phyloP scores from a whole-genome alignment of 1,140 invertebrate genomes.

The Drosophila santomea region DNA sequence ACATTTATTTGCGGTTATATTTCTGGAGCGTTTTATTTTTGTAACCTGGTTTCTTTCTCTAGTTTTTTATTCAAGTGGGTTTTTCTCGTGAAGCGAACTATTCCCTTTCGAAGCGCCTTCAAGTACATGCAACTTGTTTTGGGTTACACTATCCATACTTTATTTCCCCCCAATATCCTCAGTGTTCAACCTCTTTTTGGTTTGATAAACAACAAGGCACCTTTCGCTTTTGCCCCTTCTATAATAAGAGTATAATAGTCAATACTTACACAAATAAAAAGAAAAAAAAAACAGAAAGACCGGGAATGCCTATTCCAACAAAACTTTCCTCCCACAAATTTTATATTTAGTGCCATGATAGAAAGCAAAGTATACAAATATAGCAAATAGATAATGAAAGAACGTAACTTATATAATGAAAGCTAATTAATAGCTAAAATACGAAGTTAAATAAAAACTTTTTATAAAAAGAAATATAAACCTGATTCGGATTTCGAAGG shows the following conservation, averaged over 20 bases:
- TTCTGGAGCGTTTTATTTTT: conserved; percentile 12
- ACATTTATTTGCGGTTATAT: conserved; percentile 75
- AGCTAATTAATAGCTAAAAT: too few species aligned
- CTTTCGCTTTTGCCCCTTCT: conserved; percentile 62
- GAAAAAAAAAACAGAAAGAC: not conserved
- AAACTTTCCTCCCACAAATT: too few species aligned
- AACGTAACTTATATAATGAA: too few species aligned
- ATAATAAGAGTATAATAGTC: conserved; percentile 14
- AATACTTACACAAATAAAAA: conserved; percentile 2
- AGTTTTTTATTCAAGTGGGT: conserved; percentile 45
- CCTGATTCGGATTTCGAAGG: not conserved
- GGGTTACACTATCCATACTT: conserved; percentile 1
- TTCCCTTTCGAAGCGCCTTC: conserved; percentile 52
- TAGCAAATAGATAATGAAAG: too few species aligned
- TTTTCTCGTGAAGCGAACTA: conserved; percentile 37
- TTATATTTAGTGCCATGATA: too few species aligned
- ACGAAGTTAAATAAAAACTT: too few species aligned
- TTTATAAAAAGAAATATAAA: not conserved
- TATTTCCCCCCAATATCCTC: not conserved
- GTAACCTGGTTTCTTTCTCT: conserved; percentile 20
- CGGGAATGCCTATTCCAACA: too few species aligned
- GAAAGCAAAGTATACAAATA: too few species aligned
- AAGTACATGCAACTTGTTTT: conserved; percentile 76
- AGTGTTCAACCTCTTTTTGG: conserved; percentile 11
- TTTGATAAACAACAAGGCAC: conserved; percentile 48